phyloP scores from a whole-genome alignment of 92 coral and sea anemone species.

The Plumapathes pennacea region DNA sequence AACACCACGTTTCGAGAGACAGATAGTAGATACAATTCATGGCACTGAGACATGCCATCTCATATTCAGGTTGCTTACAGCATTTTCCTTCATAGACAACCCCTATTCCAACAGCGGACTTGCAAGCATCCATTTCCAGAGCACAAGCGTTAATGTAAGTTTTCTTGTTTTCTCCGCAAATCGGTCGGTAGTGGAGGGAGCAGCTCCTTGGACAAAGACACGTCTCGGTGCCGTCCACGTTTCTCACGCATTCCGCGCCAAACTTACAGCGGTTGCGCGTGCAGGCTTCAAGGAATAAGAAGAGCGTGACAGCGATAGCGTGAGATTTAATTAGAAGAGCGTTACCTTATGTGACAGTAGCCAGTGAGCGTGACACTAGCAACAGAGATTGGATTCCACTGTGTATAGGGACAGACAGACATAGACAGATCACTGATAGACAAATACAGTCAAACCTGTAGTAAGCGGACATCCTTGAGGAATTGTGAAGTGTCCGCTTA shows the following conservation, averaged over 20 bases:
- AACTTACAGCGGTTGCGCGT: conserved; percentile 48
- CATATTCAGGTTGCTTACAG: conserved; percentile 50
- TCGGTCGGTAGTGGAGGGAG: conserved; percentile 72
- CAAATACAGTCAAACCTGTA: too few relatives aligned
- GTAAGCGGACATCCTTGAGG: too few relatives aligned
- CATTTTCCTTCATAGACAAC: conserved; percentile 72
- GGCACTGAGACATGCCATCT: not conserved
- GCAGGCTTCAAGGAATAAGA: conserved; percentile 55
- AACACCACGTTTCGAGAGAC: not conserved
- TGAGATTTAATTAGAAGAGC: not conserved
- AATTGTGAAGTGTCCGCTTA: too few relatives aligned
- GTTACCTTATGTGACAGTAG: not conserved
- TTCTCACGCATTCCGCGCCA: conserved; percentile 78
- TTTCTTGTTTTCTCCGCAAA: conserved; percentile 87
- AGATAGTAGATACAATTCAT: not conserved
- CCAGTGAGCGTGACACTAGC: too few relatives aligned
- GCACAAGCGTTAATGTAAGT: conserved; percentile 88
- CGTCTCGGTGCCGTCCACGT: conserved; percentile 73
- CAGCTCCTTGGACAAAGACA: conserved; percentile 83
- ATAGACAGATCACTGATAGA: too few relatives aligned
- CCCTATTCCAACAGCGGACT: conserved; percentile 39
- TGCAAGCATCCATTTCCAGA: conserved; percentile 79
- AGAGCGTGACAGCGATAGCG: too few relatives aligned
- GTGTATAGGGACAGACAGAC: too few relatives aligned
- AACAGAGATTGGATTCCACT: too few relatives aligned